phyloP scores from a whole-genome alignment of 1,140 invertebrate genomes.

The Caerostris darwini region DNA sequence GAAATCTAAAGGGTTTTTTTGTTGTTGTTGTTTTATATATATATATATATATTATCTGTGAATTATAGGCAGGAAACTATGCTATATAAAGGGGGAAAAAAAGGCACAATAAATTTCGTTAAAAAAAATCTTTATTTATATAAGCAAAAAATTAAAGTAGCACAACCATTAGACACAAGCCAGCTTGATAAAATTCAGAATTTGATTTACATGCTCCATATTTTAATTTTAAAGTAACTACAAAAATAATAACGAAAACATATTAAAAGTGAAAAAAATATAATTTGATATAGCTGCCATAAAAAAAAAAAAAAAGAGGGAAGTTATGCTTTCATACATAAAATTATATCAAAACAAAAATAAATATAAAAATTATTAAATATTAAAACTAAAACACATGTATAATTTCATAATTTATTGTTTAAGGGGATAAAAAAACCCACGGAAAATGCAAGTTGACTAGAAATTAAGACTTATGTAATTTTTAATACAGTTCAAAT shows the following conservation, averaged over 20 bases:
- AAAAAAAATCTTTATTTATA: conserved; percentile 45
- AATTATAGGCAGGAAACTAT: neutral
- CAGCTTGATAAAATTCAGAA: conserved; percentile 37
- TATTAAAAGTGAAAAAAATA: conserved; percentile 26
- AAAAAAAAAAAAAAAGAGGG: neutral
- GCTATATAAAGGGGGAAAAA: neutral
- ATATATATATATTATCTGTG: neutral
- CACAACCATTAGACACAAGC: conserved; percentile 35
- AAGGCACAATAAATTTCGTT: too few relatives aligned
- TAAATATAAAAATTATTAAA: neutral
- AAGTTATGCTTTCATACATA: neutral
- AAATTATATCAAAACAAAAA: neutral
- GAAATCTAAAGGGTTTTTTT: too few relatives aligned
- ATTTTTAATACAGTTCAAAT: too few relatives aligned
- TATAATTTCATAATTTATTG: neutral
- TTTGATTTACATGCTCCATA: conserved; percentile 57
- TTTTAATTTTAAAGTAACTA: conserved; percentile 24
- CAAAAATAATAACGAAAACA: conserved; percentile 8
- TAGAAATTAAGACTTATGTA: neutral
- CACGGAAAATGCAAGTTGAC: neutral
- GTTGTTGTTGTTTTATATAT: neutral
- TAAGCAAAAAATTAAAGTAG: conserved; percentile 36
- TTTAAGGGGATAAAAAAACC: neutral
- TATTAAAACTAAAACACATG: neutral
- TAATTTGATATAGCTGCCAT: conserved; percentile 37